Conservation (phyloP, 2,113 vertebrate genomes). For the Misgurnus anguillicaudatus region DNA sequence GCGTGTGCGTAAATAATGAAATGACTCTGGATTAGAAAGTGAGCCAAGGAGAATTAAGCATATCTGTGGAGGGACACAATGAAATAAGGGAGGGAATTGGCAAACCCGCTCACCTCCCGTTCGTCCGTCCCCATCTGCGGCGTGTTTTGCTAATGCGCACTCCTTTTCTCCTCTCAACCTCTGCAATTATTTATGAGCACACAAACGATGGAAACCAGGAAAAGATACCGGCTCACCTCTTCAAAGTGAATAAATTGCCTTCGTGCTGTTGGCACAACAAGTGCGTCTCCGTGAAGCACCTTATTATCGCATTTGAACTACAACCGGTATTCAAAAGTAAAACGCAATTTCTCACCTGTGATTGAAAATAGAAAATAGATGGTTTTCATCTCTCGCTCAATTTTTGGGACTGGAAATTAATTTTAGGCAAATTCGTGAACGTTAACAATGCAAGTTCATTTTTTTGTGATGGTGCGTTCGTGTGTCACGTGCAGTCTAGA, state of each 20-base stretch:
- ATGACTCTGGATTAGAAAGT: slow-evolving; percentile 48
- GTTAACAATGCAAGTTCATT: no score
- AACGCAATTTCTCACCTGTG: slow-evolving; percentile 24
- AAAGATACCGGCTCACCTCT: slow-evolving; percentile 23
- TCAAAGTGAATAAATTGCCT: slow-evolving; percentile 37
- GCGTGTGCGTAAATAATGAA: slow-evolving; percentile 46
- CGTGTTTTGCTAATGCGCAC: slow-evolving; percentile 33
- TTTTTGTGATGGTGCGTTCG: no score
- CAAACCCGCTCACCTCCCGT: slow-evolving; percentile 16
- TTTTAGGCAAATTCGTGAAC: background rate
- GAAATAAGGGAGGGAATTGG: slow-evolving; percentile 48
- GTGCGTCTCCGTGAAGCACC: slow-evolving; percentile 13
- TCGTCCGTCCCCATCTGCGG: slow-evolving; percentile 30
- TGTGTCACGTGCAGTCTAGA: no score
- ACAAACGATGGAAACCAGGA: slow-evolving; percentile 19
- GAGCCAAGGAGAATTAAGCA: slow-evolving; percentile 46
- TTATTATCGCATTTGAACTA: slow-evolving; percentile 32
- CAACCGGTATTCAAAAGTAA: slow-evolving; percentile 1
- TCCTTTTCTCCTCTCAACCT: slow-evolving; percentile 26
- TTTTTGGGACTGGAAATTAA: background rate
- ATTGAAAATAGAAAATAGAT: slow-evolving; percentile 8
- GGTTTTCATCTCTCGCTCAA: background rate
- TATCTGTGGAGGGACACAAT: slow-evolving; percentile 51
- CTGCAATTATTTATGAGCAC: slow-evolving; percentile 38
- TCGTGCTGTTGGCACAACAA: slow-evolving; percentile 22